Base-by-base conservation (phyloP, 2,113 vertebrate genomes). In the Tamias sibiricus region DNA sequence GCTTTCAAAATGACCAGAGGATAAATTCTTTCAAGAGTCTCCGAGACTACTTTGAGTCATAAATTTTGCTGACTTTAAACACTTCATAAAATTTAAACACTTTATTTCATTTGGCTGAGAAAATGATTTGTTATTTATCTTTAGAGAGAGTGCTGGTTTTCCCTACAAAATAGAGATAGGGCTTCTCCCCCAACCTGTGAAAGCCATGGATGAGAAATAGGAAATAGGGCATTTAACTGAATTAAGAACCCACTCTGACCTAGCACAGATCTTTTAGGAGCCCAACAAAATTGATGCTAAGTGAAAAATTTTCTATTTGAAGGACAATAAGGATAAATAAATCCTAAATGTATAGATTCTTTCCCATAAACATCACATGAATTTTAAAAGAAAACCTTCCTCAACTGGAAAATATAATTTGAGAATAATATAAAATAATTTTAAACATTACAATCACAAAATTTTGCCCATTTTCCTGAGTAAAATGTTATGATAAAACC, bases 1-100 rank as follows among this genome's bases (percentile, higher is more conserved):
- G n/a, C 12, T 66, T 94, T 69, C 83, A 71, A 57, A 97, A 85
- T 64, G 8, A 28, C 26, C 42, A 14, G 16, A 40, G 2, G 42
- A 88, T 84, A 91, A 37, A 75, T 74, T 79, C n/a, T 96, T 87
- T 95, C 42, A 69, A 79, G 49, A 80, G 24, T 64, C n/a, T 54
- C 26, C 57, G 79, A 81, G 2, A 64, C 30, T 52, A 54, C 32
- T 88, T 88, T 62, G 1, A 84, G 49, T 17, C 59, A 85, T 69
- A 95, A 35, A 77, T 90, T 68, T 74, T 74, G 66, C 7, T 74
- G 17, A 28, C 17, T 93, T 87, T 24, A 52, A 87, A 44, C 2
- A 49, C 37, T 77, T 95, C 52, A 77, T 90, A 75, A 81, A 81
- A 81, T 86, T 96, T 91, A 95, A 95, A 83, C 1, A 49, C 17